Base-by-base conservation (phyloP, 2,888 invertebrate genomes). In the Chloroclysta siterata region DNA sequence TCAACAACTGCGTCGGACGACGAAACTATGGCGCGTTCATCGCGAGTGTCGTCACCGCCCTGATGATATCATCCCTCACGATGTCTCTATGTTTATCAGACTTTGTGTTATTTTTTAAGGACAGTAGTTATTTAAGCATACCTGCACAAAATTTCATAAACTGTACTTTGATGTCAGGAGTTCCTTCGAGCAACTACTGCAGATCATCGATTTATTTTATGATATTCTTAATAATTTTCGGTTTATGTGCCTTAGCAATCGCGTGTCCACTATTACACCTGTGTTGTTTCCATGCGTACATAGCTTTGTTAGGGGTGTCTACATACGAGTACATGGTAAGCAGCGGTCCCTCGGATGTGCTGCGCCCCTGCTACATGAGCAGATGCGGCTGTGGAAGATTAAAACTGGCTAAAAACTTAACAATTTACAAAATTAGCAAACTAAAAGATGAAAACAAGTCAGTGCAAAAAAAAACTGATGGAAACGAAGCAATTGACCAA, bases 1-100 rank as follows among this genome's bases (percentile, higher is more conserved):
- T 99, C 73, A 99, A 99, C 93, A 99, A 98, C 89, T 99, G 99
- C 92, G 95, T 99, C 67, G 99, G 99, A 8, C 95, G 95, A 50
- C 94, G 98, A 74, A 99, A 99, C 87, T 99, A 99, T 94, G 94
- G 94, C 48, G 95, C 96, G 33, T 98, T 98, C 86, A 94, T 97
- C 72, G 95, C 95, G 83, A 96, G 97, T 80, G 95, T 98, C 60
- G 93, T 95, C 63, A 96, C 97, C 56, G 97, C 97, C 22, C 95
- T 97, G 68, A 90, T 95, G 63, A 95, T 96, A 70, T 94, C 96
- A 14, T 81, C 95, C 63, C 94, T 95, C 70, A 95, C 97, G 57
- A 94, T 95, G 71, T 94, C 94, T 48, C 91, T 97, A 60, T 96
- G 96, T 72, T 87, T 96, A 53, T 93, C 94, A 53, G 96, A 97